Conservation (phyloP, 2,888 invertebrate species). For the Bugula neritina region DNA sequence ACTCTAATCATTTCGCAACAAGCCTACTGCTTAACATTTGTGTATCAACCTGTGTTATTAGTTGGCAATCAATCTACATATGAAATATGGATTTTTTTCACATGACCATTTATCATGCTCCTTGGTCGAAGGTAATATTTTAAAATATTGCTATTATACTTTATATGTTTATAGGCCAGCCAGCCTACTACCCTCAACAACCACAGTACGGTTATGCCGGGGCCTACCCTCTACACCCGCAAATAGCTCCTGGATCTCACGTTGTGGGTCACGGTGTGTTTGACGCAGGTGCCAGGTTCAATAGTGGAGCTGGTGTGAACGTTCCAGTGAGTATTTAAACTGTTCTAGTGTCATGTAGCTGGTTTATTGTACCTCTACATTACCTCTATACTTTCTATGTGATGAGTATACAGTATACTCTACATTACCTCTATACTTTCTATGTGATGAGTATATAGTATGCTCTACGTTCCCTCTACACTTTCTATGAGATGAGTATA, state of each 20-base stretch:
- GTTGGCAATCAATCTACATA: no score
- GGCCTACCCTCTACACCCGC: constrained; percentile 19
- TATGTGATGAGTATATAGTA: no score
- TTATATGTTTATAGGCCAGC: background rate
- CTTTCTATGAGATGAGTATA: no score
- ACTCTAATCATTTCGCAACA: no score
- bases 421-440: no score
- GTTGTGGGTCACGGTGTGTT: constrained; percentile 58
- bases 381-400: no score
- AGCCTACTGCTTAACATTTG: no score
- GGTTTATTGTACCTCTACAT: background rate
- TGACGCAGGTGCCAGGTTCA: constrained; percentile 75
- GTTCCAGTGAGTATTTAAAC: constrained; percentile 58
- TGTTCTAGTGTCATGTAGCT: background rate
- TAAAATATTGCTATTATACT: background rate
- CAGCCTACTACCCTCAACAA: constrained; percentile 21
- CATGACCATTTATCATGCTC: no score
- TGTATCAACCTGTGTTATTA: no score
- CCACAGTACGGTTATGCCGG: constrained; percentile 6
- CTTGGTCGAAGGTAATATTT: background rate
- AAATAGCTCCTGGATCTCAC: background rate
- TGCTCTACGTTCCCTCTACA: no score
- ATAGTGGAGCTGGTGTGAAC: constrained; percentile 69
- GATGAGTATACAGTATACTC: no score
- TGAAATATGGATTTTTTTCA: no score